These are phyloP conservation scores for Sesamia nonagrioides DNA, from an alignment of 1,140 invertebrate species.

Conservation along the genomic window DNA sequence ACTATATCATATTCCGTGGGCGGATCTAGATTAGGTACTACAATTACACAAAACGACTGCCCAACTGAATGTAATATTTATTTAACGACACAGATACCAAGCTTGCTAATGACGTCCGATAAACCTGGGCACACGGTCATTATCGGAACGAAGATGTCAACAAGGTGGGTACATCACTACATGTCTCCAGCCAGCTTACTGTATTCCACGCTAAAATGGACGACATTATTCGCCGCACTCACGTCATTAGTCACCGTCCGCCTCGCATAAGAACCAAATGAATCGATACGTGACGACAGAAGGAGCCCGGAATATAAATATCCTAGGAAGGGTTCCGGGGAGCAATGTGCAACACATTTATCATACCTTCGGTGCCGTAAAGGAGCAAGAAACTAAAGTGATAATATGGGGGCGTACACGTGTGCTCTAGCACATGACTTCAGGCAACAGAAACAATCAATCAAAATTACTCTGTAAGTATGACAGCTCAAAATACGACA, in stretches of 20 bases:
- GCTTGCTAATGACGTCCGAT: slow-evolving; percentile 34
- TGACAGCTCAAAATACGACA: neutral
- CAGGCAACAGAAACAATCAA: slow-evolving; percentile 28
- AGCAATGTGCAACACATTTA: slow-evolving; percentile 35
- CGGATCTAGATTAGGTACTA: slow-evolving; percentile 31
- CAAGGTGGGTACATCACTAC: slow-evolving; percentile 26
- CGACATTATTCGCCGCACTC: slow-evolving; percentile 35
- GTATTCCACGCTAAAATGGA: slow-evolving; percentile 30
- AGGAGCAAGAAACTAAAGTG: neutral
- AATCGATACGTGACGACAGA: slow-evolving; percentile 50
- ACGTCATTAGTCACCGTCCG: slow-evolving; percentile 47
- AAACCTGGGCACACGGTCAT: slow-evolving; percentile 23
- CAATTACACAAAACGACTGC: slow-evolving; percentile 15
- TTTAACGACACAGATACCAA: slow-evolving; percentile 24
- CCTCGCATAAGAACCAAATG: slow-evolving; percentile 47
- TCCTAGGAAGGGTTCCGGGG: slow-evolving; percentile 27
- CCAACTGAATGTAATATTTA: slow-evolving; percentile 11
- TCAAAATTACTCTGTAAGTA: slow-evolving; percentile 14
- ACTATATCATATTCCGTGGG: slow-evolving; percentile 34
- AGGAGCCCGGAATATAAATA: slow-evolving; percentile 30
- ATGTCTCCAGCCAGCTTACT: slow-evolving; percentile 36
- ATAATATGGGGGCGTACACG: slow-evolving; percentile 28
- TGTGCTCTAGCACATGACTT: slow-evolving; percentile 20
- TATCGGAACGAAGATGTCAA: slow-evolving; percentile 37
- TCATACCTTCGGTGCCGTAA: slow-evolving; percentile 9